Percentiles rank a stretch among this genome's conserved stretches.
These are phyloP conservation scores for Drosophila ercepeae DNA, from an alignment of 1,140 invertebrate genomes.

Conservation along the genomic window DNA sequence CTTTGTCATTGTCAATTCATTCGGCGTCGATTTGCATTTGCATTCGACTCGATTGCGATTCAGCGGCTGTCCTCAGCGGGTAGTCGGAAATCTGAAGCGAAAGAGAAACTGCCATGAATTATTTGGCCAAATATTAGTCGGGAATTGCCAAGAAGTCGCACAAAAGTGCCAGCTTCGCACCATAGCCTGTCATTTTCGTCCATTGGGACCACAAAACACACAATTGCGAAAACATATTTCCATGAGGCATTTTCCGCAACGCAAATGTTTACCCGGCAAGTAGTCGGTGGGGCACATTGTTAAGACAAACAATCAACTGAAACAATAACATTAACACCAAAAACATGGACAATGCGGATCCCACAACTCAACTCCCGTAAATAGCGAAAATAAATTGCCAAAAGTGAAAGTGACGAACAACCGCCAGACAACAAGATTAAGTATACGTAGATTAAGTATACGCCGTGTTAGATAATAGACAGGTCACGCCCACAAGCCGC, in stretches of 20 bases:
- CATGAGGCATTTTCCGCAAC: slow-evolving; percentile 26
- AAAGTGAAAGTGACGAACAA: slow-evolving; percentile 65
- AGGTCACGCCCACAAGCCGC: slow-evolving; percentile 35
- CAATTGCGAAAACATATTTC: slow-evolving; percentile 19
- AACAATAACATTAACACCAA: slow-evolving; percentile 42
- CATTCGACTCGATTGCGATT: slow-evolving; percentile 64
- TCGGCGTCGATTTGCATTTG: slow-evolving; percentile 79
- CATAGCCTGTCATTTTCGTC: slow-evolving; percentile 26
- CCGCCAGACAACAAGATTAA: slow-evolving; percentile 26
- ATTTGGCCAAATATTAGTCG: slow-evolving; percentile 2
- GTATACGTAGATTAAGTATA: slow-evolving; percentile 23
- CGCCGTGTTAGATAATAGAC: slow-evolving; percentile 33
- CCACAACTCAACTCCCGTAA: slow-evolving; percentile 34
- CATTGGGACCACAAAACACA: slow-evolving; percentile 16
- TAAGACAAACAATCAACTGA: slow-evolving; percentile 45
- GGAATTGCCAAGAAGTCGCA: neutral
- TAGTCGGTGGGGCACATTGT: slow-evolving; percentile 36
- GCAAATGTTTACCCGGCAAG: slow-evolving; percentile 24
- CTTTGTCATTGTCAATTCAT: slow-evolving; percentile 82
- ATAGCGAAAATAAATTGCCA: slow-evolving; percentile 68
- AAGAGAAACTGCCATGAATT: slow-evolving; percentile 36
- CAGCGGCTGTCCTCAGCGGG: slow-evolving; percentile 26
- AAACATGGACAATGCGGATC: neutral
- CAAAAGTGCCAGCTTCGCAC: slow-evolving; percentile 16
- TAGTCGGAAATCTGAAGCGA: slow-evolving; percentile 34